Evolutionary conservation across 2,888 invertebrate genomes (phyloP).

Genomic region (Seira sanloemensis): DNA sequence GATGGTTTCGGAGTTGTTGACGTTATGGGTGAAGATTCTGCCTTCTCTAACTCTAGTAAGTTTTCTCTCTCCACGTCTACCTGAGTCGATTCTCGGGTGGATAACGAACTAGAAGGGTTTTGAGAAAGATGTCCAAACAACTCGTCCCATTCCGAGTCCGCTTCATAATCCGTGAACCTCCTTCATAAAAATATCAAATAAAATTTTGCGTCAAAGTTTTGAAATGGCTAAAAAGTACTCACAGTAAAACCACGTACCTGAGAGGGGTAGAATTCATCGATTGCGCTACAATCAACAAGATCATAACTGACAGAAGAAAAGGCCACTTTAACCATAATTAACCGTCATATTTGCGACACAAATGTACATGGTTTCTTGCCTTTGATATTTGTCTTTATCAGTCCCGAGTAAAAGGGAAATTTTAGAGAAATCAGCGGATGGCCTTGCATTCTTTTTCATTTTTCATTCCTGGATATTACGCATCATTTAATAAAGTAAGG

Average conservation of each 20-base stretch:
- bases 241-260: neutral
- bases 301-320: conserved; percentile 25
- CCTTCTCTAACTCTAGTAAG: neutral
- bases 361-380: neutral
- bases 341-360: conserved; percentile 26
- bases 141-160: conserved; percentile 37
- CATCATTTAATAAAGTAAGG: too few species aligned
- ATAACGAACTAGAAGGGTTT: neutral
- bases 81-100: neutral
- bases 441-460: neutral
- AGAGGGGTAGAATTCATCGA: conserved; percentile 22
- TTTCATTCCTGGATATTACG: neutral
- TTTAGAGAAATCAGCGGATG: neutral
- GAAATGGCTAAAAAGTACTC: neutral
- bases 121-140: conserved; percentile 45
- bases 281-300: conserved; percentile 7
- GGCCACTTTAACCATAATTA: conserved; percentile 40
- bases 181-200: neutral
- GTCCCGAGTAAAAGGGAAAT: neutral
- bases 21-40: too few species aligned
- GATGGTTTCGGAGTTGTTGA: neutral
- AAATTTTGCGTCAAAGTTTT: neutral
- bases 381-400: neutral
- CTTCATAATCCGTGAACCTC: conserved; percentile 9
- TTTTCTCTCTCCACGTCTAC: neutral